Base-by-base conservation (phyloP, 2,797 vertebrate genomes). In the Siniperca obscura region DNA sequence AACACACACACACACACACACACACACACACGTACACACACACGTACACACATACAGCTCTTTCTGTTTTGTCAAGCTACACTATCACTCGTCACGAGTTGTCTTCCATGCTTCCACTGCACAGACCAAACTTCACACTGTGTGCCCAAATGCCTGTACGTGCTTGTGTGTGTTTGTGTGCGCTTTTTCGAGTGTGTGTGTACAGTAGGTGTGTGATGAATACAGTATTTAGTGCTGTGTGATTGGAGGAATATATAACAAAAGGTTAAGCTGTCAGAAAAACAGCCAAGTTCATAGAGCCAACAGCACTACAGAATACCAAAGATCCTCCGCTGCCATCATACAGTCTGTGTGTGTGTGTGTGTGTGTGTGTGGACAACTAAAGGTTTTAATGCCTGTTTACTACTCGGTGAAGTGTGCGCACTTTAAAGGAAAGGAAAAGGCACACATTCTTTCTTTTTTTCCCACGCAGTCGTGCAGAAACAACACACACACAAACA, bases 221-320 rank as follows among this genome's bases (percentile, higher is more conserved):
- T 91, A 88, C 90, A 86, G 88, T 93, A 90, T 93, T 92, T 89
- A 80, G 70, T 76, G 65, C 53, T 38, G 46, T 81, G 82, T 90
- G 91, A 94, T 91, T 91, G 90, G 85, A 85, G 81, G 90, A 91
- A 93, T 93, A 86, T 70, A 90, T 84, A 93, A 89, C 85, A 83
- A 94, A 95, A 95, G 92, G 93, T 93, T 92, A 93, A 87, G 78
- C 89, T 95, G 91, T 94, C 91, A 87, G 88, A 91, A 90, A 89
- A 91, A 87, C 83, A 84, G 78, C 56, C 70, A 53, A 85, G 89
- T 86, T 89, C 82, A 76, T 13, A n/a, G 77, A 85, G 84, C 74
- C 66, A 59, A 72, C 30, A 83, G 78, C 13, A 7, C 55, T 40
- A 22, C 65, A 22, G 90, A 92, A 93, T 92, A 91, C 82, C 84